These are phyloP conservation scores for Dicyrtoma fusca DNA, from an alignment of 2,888 invertebrate species.

Conservation along the genomic window DNA sequence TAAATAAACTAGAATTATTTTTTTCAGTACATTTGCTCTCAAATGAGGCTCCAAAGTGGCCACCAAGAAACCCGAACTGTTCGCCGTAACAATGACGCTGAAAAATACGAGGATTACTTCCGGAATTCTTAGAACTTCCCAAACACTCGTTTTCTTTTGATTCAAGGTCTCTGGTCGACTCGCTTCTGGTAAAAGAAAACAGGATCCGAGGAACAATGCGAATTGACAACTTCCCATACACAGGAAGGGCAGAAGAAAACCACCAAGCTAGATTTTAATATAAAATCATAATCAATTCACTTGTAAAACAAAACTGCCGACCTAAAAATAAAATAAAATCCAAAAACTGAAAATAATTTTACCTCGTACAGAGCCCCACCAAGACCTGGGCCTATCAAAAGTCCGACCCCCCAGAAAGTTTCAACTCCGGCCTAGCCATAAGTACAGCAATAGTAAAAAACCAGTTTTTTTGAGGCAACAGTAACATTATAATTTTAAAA, in stretches of 20 bases:
- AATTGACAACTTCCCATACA: constrained; percentile 60
- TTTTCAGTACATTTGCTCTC: constrained; percentile 61
- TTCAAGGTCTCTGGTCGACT: no score
- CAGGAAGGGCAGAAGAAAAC: constrained; percentile 61
- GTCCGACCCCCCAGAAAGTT: constrained; percentile 60
- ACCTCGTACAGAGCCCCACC: constrained; percentile 59
- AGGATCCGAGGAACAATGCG: constrained; percentile 59
- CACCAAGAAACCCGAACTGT: constrained; percentile 65
- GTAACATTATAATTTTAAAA: not conserved
- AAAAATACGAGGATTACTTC: constrained; percentile 59
- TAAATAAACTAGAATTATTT: constrained; percentile 38
- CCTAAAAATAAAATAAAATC: no score
- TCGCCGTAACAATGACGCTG: constrained; percentile 59
- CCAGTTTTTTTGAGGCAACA: no score
- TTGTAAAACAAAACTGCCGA: no score
- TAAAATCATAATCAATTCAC: constrained; percentile 57
- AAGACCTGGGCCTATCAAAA: constrained; percentile 60
- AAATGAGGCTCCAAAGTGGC: constrained; percentile 88
- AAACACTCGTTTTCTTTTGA: no score
- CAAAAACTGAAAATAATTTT: constrained; percentile 26
- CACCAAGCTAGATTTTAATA: constrained; percentile 62
- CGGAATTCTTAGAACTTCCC: constrained; percentile 57
- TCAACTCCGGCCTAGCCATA: constrained; percentile 59
- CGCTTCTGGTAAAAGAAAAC: constrained; percentile 64
- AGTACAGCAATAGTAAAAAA: not conserved